phyloP scores from a whole-genome alignment of 2,113 vertebrate species.

The Donacobius atricapilla region DNA sequence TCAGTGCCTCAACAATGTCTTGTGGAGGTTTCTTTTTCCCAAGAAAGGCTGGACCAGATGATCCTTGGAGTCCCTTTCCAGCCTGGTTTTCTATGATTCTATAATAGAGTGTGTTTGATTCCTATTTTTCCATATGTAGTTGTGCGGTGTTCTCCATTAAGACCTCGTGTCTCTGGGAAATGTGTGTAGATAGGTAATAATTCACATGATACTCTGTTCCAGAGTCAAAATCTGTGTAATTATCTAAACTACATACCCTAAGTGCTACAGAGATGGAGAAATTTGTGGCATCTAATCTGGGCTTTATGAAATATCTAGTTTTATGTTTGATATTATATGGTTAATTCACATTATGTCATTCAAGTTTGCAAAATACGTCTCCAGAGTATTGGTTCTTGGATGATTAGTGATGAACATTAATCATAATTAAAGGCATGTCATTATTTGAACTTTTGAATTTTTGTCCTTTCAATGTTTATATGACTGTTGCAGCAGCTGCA shows the following conservation, averaged over 20 bases:
- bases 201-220: background rate
- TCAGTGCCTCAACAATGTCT: background rate
- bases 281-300: background rate
- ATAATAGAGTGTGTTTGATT: background rate
- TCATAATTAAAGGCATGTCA: background rate
- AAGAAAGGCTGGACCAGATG: background rate
- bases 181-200: background rate
- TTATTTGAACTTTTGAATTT: background rate
- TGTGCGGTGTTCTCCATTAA: background rate
- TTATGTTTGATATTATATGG: background rate
- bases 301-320: background rate
- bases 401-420: background rate
- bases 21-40: background rate
- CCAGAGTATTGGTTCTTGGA: background rate
- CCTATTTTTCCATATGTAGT: background rate
- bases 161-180: background rate
- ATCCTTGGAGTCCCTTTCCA: background rate
- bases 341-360: background rate
- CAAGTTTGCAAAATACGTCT: background rate
- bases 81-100: background rate
- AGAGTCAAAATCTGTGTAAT: background rate
- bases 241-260: background rate
- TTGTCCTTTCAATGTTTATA: background rate
- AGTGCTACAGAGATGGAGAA: background rate
- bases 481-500: background rate